phyloP scores from a whole-genome alignment of 2,797 vertebrate genomes.

The Garrulus glandarius region DNA sequence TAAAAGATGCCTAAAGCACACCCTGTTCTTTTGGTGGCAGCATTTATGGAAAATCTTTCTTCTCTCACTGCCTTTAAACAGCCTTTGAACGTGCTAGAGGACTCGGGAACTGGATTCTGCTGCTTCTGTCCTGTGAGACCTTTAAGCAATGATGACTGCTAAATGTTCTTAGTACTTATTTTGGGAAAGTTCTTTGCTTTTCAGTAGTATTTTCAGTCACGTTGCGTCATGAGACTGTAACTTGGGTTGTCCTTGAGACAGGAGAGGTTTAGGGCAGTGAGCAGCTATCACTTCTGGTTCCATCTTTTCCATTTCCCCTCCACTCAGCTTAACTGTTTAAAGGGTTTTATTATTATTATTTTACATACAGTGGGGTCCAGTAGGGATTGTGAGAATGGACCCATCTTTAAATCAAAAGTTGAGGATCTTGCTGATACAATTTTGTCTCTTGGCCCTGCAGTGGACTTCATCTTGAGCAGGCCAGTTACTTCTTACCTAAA shows the following conservation, averaged over 20 bases:
- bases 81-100: rapidly evolving
- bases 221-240: background rate
- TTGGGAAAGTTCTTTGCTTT: background rate
- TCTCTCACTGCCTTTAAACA: background rate
- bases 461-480: background rate
- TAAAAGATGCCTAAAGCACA: background rate
- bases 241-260: background rate
- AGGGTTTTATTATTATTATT: background rate
- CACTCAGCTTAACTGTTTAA: background rate
- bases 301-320: background rate
- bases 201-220: background rate
- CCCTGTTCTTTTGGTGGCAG: background rate
- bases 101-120: background rate
- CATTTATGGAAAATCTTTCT: background rate
- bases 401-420: background rate
- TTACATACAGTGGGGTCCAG: background rate
- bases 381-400: background rate
- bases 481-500: background rate
- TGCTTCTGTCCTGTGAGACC: background rate
- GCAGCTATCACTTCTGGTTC: background rate
- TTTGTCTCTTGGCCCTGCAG: background rate
- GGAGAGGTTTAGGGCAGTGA: background rate
- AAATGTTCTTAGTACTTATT: background rate
- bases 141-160: background rate
- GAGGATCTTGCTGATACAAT: background rate